A percentile compares a stretch with the other conserved stretches of the same genome.
Evolutionary conservation across 1,140 invertebrate species (phyloP).

Genomic region (Tetragnatha versicolor): DNA sequence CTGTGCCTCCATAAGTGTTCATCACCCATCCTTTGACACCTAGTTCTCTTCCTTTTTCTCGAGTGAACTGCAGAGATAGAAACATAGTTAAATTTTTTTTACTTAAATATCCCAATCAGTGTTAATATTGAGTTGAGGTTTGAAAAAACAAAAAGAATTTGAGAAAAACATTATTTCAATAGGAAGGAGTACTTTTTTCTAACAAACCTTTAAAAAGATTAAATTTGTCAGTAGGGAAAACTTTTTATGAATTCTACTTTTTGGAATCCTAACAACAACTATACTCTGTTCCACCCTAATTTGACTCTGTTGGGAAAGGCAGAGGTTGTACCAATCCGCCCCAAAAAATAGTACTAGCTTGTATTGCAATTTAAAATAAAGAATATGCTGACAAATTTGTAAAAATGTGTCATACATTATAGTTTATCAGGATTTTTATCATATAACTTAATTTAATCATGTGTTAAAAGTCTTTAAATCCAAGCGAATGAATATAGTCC

Average conservation of each 20-base stretch:
- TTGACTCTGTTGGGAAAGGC: no score
- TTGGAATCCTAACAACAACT: no score
- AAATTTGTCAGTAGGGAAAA: not conserved
- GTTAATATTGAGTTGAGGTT: not conserved
- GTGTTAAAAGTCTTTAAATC: no score
- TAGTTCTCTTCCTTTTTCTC: conserved; percentile 72
- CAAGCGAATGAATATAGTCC: no score
- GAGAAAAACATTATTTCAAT: not conserved
- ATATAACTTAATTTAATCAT: no score
- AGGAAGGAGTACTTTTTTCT: not conserved
- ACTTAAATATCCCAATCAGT: not conserved
- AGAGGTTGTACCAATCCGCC: no score
- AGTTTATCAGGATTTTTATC: no score
- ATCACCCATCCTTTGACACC: conserved; percentile 77
- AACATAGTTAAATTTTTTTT: not conserved
- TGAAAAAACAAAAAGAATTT: not conserved
- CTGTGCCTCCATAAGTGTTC: conserved; percentile 76
- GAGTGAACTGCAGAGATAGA: conserved; percentile 69
- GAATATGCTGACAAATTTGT: no score
- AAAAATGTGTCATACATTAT: no score
- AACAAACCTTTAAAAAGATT: not conserved
- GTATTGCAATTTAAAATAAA: no score
- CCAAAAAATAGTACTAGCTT: no score
- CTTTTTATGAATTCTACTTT: not conserved
- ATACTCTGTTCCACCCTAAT: no score